Evolutionary conservation across 2,888 invertebrate species (phyloP), one percentile per base, ranked within the genome.

Genomic region (Lasioglossum calceatum): DNA sequence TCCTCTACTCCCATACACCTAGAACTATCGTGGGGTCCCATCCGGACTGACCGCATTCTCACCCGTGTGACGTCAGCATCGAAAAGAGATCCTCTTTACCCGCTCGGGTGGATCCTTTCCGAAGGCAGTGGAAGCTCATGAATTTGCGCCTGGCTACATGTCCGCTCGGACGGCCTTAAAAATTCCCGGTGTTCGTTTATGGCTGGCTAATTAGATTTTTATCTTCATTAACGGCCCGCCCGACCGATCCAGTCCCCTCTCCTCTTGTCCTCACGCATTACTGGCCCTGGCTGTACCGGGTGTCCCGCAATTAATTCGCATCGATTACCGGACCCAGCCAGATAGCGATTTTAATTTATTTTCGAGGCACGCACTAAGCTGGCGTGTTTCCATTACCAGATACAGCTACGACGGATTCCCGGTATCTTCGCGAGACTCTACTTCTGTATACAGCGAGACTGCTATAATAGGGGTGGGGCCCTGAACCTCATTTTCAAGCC

Each of bases 171-270:
- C 81, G 84, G 84, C 84, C 75, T 91, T 92, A 92, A 92, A 93
- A 93, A 92, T 93, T 92, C 92, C 86, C 90, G 85, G 88, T 87
- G 91, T 90, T 92, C 90, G 88, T 93, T 93, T 93, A 92, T 91
- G 89, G 91, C 90, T 87, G 87, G 90, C 92, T 91, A 92, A 92
- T 93, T 93, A 92, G 93, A 93, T 93, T 93, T 92, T 93, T 93
- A 92, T 93, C 93, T 92, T 89, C 91, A 89, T 91, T 91, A 91
- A 91, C 87, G 85, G 79, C 81, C 78, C 86, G 83, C 85, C 80
- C 73, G 86, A 67, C 82, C 85, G 84, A 82, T 82, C 86, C 85
- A 73, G 79, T 67, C 79, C 73, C 88, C 84, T 85, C 83, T n/a
- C 23, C 76, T 50, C 19, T 82, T 77, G 79, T 72, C 80, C 61